Base-by-base conservation (phyloP, 2,113 vertebrate species). In the Leptocoma aspasia region DNA sequence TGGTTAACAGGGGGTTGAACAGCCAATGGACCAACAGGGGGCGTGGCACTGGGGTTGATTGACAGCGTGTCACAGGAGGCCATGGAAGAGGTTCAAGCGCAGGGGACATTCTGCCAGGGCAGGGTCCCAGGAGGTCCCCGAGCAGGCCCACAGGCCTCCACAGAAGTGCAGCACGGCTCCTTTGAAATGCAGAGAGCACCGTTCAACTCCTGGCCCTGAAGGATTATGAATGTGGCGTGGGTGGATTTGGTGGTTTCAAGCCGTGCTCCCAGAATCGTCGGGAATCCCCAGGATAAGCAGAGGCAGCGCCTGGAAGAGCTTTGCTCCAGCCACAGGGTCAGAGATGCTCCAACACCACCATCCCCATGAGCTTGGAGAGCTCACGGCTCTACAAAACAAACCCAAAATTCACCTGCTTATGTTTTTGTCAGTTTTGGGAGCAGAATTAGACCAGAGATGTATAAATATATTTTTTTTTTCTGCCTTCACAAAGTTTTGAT, bases 191-290 rank as follows among this genome's bases (percentile, higher is more conserved):
- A 37, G 24, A 57, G 41, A 35, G 9, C 27, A 27, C 35, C 3
- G 0, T 0, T 3, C 2, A 6, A 4, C 8, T 39, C 35, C 28
- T 31, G 57, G 8, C 27, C 57, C 27, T 27, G 12, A 6, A 75
- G 35, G 35, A 31, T 31, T 0, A 14, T 15, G 33, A 21, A 59
- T 1, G 42, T 2, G 11, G 1, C 5, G 18, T 11, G 23, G 73
- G 27, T 23, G 80, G 50, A 13, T 56, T 50, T 1, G 22, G 6
- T 2, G 60, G 10, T 24, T 39, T 33, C 47, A 4, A 15, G 13
- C 8, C 5, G 7, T 1, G 6, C 19, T 53, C 54, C 69, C 33
- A 0, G 61, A 31, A 28, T 10, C 41, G 78, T 53, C 54, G 31
- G 24, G 31, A 42, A 20, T 21, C 11, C 64, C 2, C 26, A 5